Conservation (phyloP, 2,113 vertebrate species). For the Sylvicapra grimmia region DNA sequence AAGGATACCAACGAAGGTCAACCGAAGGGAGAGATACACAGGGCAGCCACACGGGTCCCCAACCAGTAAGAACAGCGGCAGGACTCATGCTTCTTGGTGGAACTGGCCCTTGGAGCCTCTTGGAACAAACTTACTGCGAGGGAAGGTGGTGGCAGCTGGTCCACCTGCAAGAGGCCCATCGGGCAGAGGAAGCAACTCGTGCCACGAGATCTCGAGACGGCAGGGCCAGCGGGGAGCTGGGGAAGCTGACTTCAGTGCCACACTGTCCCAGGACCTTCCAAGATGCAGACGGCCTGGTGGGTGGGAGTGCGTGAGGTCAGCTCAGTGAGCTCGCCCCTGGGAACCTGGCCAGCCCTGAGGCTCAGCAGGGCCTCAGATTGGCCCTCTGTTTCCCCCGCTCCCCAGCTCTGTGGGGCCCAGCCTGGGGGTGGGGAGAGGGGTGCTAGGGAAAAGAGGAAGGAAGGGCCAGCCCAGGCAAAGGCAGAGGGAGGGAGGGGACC, state of each 20-base stretch:
- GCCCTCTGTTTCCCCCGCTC: not conserved
- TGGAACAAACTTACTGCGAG: not conserved
- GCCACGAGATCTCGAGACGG: not conserved
- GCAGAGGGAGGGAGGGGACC: not conserved
- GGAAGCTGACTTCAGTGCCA: not conserved
- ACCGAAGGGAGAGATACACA: not conserved
- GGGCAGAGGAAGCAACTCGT: not conserved
- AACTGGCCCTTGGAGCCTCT: fast-evolving
- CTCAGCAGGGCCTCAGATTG: too few species aligned
- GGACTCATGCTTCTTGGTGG: not conserved
- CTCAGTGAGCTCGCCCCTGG: fast-evolving
- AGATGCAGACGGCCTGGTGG: not conserved
- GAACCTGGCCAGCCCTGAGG: too few species aligned
- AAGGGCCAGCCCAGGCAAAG: not conserved
- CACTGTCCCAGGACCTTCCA: not conserved
- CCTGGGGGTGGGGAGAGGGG: not conserved
- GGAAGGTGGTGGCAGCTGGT: not conserved
- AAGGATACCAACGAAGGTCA: not conserved
- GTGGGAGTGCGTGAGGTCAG: not conserved
- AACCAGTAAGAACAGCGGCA: not conserved
- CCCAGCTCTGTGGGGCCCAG: not conserved
- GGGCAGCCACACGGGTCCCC: not conserved
- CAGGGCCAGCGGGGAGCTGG: not conserved
- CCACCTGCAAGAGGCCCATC: fast-evolving
- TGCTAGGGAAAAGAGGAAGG: conserved; percentile 40